phyloP scores from a whole-genome alignment of 2,888 invertebrate species.

The Ormyrus thymus region DNA sequence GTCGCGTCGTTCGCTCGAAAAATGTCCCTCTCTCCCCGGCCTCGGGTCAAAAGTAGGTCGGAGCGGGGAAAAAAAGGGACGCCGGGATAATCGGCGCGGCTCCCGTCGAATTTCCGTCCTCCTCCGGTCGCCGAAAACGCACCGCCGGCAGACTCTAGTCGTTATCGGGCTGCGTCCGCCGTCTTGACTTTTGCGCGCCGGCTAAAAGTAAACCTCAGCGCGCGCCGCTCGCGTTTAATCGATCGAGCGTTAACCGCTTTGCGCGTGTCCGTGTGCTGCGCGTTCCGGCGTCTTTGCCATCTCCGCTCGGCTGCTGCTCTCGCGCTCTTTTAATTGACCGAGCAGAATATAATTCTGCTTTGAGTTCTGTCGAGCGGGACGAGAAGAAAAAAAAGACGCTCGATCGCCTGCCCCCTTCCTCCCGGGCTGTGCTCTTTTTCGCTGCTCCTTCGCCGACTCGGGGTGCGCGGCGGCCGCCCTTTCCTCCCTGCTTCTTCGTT shows the following conservation, averaged over 20 bases:
- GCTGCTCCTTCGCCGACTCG: not conserved
- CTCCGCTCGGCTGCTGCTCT: not conserved
- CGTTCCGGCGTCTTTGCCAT: not conserved
- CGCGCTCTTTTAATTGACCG: constrained; percentile 51
- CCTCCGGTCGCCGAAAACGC: too few relatives aligned
- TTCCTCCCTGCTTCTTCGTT: not conserved
- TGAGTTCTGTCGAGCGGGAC: constrained; percentile 21
- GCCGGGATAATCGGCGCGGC: too few relatives aligned
- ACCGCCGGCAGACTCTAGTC: too few relatives aligned
- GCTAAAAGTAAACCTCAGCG: not conserved
- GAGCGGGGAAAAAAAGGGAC: too few relatives aligned
- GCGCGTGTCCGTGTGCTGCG: not conserved
- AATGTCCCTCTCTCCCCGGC: not conserved
- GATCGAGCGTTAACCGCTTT: not conserved
- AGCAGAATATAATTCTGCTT: constrained; percentile 52
- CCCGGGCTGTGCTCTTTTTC: not conserved
- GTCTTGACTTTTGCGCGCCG: too few relatives aligned
- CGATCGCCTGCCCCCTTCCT: not conserved
- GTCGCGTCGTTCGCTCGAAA: not conserved
- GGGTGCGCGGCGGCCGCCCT: not conserved
- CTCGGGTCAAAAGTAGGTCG: too few relatives aligned
- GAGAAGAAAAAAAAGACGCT: not conserved
- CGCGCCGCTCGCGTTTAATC: too few relatives aligned
- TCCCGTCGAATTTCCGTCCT: too few relatives aligned
- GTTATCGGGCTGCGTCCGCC: too few relatives aligned